These are phyloP conservation scores for Zaprionus camerounensis DNA, from an alignment of 1,140 invertebrate genomes.

Conservation along the genomic window DNA sequence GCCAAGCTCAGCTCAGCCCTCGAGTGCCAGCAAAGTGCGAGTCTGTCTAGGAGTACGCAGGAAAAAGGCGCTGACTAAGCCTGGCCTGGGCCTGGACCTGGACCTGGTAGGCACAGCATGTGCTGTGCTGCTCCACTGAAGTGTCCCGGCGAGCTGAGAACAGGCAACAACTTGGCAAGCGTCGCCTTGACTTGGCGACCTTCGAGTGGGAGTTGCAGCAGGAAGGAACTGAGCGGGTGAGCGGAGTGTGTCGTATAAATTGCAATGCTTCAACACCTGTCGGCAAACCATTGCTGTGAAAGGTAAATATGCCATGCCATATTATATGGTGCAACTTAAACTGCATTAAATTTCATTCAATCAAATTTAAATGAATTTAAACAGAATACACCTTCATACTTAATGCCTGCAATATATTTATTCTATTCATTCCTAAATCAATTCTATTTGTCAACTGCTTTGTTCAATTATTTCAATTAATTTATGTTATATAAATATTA, in stretches of 20 bases:
- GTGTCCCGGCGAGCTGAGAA: conserved; percentile 10
- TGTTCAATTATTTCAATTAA: too few species aligned
- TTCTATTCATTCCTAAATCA: too few species aligned
- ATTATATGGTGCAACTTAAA: too few species aligned
- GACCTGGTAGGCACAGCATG: conserved; percentile 15
- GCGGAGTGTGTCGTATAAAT: background rate
- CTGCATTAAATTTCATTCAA: too few species aligned
- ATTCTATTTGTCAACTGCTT: too few species aligned
- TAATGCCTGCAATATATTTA: too few species aligned
- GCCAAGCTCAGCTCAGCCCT: conserved; percentile 59
- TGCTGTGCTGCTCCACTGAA: conserved; percentile 1
- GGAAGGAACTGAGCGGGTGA: background rate
- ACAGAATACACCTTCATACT: too few species aligned
- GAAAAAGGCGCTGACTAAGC: conserved; percentile 53
- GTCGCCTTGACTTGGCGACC: background rate
- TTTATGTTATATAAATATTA: too few species aligned
- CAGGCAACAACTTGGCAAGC: conserved; percentile 18
- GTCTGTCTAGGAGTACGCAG: conserved; percentile 1
- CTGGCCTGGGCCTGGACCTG: background rate
- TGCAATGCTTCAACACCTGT: background rate
- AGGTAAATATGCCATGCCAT: background rate
- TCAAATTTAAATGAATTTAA: too few species aligned
- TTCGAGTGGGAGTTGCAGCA: background rate
- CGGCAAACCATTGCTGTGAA: background rate
- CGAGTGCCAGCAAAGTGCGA: conserved; percentile 54